These are phyloP conservation scores for Callitettix versicolor DNA, from an alignment of 1,140 invertebrate species.

Conservation along the genomic window DNA sequence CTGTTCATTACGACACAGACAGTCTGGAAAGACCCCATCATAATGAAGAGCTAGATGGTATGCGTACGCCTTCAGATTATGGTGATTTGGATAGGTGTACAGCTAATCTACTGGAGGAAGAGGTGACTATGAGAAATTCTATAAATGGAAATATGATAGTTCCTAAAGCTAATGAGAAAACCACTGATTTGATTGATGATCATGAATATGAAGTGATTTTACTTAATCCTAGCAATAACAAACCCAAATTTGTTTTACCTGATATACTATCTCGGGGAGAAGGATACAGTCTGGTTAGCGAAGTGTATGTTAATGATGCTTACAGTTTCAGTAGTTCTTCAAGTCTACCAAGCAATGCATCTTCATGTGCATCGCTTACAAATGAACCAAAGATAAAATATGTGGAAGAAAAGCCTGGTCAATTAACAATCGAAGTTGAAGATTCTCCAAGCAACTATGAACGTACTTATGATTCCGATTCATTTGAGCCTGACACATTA, in stretches of 20 bases:
- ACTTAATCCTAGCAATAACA: constrained; percentile 29
- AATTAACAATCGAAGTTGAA: constrained; percentile 66
- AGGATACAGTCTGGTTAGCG: constrained; percentile 58
- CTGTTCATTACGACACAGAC: constrained; percentile 61
- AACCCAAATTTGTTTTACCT: constrained; percentile 34
- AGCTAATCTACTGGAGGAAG: constrained; percentile 58
- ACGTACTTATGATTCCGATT: constrained; percentile 48
- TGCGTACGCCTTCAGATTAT: constrained; percentile 49
- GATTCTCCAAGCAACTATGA: constrained; percentile 58
- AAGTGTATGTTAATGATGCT: constrained; percentile 68
- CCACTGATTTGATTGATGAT: constrained; percentile 23
- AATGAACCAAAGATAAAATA: constrained; percentile 29
- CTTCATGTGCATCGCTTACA: constrained; percentile 15
- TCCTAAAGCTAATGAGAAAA: constrained; percentile 32
- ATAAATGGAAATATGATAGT: constrained; percentile 48
- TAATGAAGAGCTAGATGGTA: constrained; percentile 34
- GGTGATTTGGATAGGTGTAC: constrained; percentile 23
- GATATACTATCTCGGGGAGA: constrained; percentile 38
- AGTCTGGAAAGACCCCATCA: constrained; percentile 51
- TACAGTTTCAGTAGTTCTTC: constrained; percentile 54
- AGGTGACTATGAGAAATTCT: constrained; percentile 62
- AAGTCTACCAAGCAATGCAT: constrained; percentile 33
- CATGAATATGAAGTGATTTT: constrained; percentile 30
- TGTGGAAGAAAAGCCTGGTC: constrained; percentile 50
- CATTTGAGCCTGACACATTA: constrained; percentile 72